phyloP scores from a whole-genome alignment of 2,797 vertebrate species.

The Lepidocolaptes lacrymiger region DNA sequence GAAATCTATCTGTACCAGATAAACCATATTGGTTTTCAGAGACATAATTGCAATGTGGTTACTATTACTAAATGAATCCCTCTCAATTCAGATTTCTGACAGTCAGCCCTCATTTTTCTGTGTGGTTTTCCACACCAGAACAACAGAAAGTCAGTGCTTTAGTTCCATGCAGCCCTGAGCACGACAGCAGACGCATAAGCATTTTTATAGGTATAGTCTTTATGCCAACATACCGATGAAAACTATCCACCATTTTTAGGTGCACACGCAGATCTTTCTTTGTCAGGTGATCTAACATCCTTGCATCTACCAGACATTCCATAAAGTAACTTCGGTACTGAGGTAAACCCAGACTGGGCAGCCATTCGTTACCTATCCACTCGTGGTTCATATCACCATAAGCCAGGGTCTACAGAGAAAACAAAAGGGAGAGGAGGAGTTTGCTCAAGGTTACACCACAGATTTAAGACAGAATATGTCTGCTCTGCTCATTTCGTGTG shows the following conservation, averaged over 20 bases:
- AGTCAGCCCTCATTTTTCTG: not conserved
- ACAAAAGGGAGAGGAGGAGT: not conserved
- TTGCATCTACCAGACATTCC: constrained; percentile 97
- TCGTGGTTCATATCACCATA: constrained; percentile 99
- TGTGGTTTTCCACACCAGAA: not conserved
- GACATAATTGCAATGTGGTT: not conserved
- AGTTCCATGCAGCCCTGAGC: not conserved
- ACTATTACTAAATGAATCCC: not conserved
- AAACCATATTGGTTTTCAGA: not conserved
- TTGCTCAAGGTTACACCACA: not conserved
- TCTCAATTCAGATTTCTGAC: not conserved
- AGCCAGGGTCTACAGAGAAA: constrained; percentile 86
- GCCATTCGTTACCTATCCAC: constrained; percentile 98
- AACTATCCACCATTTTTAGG: constrained; percentile 99
- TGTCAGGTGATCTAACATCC: constrained; percentile 97
- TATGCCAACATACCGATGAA: constrained; percentile 87
- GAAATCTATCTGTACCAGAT: not conserved
- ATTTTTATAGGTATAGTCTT: not conserved
- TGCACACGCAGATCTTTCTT: constrained; percentile 98
- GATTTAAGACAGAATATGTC: not conserved
- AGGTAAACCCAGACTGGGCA: constrained; percentile 95
- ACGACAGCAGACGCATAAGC: not conserved
- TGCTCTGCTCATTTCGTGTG: not conserved
- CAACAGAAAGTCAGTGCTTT: not conserved
- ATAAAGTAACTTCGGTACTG: constrained; percentile 99